phyloP scores from a whole-genome alignment of 2,888 invertebrate species.

The Drosophila aldrichi region DNA sequence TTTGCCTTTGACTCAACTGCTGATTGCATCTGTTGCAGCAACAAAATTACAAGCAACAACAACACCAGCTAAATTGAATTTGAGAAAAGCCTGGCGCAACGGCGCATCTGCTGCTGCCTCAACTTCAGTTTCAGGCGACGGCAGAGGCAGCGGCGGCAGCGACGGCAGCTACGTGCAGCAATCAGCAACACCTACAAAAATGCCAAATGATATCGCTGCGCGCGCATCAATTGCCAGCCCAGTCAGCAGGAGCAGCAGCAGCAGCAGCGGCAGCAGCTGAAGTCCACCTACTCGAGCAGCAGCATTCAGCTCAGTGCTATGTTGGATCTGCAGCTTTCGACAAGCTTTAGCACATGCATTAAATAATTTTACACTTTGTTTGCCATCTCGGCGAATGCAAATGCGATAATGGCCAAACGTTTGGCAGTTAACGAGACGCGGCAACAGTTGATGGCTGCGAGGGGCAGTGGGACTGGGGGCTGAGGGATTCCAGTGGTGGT shows the following conservation, averaged over 20 bases:
- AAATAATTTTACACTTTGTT: slow-evolving; percentile 83
- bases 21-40: slow-evolving; percentile 81
- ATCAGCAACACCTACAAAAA: slow-evolving; percentile 80
- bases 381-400: slow-evolving; percentile 63
- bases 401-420: slow-evolving; percentile 79
- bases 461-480: background rate
- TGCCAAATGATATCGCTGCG: slow-evolving; percentile 76
- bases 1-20: slow-evolving; percentile 73
- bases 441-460: slow-evolving; percentile 15
- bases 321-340: slow-evolving; percentile 15
- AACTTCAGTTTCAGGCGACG: slow-evolving; percentile 56
- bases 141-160: slow-evolving; percentile 6
- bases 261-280: slow-evolving; percentile 23
- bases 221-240: slow-evolving; percentile 71
- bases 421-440: slow-evolving; percentile 79
- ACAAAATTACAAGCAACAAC: slow-evolving; percentile 76
- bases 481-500: slow-evolving; percentile 21
- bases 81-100: slow-evolving; percentile 60
- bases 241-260: slow-evolving; percentile 5
- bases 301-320: background rate
- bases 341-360: slow-evolving; percentile 71
- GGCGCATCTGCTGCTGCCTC: slow-evolving; percentile 31
- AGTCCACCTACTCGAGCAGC: slow-evolving; percentile 53
- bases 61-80: slow-evolving; percentile 74
- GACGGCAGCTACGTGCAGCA: slow-evolving; percentile 73